Evolutionary conservation across 1,140 invertebrate species (phyloP), one percentile per base, ranked within the genome.

Genomic region (Odontomachus brunneus): DNA sequence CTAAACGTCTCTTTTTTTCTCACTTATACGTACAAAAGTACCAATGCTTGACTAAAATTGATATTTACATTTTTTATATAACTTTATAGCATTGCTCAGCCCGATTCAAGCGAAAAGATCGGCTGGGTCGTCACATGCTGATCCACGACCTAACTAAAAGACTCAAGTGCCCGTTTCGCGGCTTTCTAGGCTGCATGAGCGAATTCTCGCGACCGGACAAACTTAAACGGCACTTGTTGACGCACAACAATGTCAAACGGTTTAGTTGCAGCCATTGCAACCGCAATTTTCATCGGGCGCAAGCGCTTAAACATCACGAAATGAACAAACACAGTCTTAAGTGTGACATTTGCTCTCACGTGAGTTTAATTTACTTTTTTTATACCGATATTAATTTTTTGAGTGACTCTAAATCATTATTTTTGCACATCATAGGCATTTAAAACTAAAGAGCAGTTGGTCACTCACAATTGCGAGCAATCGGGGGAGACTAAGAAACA

Each of bases 101-200:
- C 5, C 92, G 94, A 71, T 97, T 97, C 89, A 96, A 96, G 87
- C 94, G 96, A 48, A 95, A 96, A 93, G 97, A 97, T 91, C 96
- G 96, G 60, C 92, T 97, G 0, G 95, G 95, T 53, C 94, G 97
- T 15, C 96, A 97, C 91, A 95, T 95, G 93, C 92, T 96, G 38
- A 96, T 96, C 71, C 97, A 97, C 88, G 95, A 97, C 72, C 89
- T 95, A 4, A 94, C 95, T 9, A 96, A 96, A 85, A 94, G 95
- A 83, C 95, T 95, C 53, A 96, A 96, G 87, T 97, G 97, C 91
- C 96, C 97, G 2, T 97, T 96, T 81, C 94, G 94, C 83, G 92
- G 94, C 60, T 94, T 95, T 53, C 93, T 95, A 62, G 96, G 96
- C 12, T 97, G 97, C 89, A 94, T 93, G 83, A 96, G 96, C 89